phyloP scores from a whole-genome alignment of 2,888 invertebrate genomes.

The Drosophila parthenogenetica region DNA sequence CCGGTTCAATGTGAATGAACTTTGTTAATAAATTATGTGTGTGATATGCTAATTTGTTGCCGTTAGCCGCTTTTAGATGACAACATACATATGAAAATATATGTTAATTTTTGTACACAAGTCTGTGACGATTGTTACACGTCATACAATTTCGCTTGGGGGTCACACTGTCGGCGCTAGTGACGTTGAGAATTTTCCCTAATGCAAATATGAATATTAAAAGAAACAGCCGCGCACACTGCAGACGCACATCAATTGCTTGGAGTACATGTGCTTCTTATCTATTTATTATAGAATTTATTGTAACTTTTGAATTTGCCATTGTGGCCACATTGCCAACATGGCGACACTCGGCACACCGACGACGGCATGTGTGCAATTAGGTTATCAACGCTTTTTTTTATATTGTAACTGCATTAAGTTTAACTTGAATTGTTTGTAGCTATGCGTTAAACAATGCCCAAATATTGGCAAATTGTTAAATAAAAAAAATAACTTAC shows the following conservation, averaged over 20 bases:
- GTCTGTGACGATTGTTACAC: slow-evolving; percentile 31
- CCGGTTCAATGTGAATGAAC: slow-evolving; percentile 56
- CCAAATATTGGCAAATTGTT: background rate
- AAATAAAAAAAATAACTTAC: slow-evolving; percentile 48
- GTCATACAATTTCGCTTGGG: slow-evolving; percentile 30
- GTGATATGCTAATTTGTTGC: slow-evolving; percentile 40
- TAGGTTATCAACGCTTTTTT: background rate
- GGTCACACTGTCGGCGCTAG: slow-evolving; percentile 31
- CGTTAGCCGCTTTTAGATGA: background rate
- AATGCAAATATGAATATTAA: background rate
- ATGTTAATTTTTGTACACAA: slow-evolving; percentile 30
- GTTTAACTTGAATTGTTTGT: slow-evolving; percentile 4
- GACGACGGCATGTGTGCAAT: slow-evolving; percentile 25
- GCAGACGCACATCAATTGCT: background rate
- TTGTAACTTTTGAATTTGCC: slow-evolving; percentile 1
- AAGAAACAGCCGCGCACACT: slow-evolving; percentile 3
- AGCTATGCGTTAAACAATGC: background rate
- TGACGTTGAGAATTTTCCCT: slow-evolving; percentile 24
- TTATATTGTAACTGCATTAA: slow-evolving; percentile 7
- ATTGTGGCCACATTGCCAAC: slow-evolving; percentile 60
- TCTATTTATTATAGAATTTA: background rate
- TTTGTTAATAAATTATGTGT: slow-evolving; percentile 44
- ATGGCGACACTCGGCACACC: slow-evolving; percentile 58
- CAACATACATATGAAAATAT: background rate
- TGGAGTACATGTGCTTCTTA: slow-evolving; percentile 26